phyloP scores from a whole-genome alignment of 35 echinoderm and acorn worm species.

The Patiria miniata region DNA sequence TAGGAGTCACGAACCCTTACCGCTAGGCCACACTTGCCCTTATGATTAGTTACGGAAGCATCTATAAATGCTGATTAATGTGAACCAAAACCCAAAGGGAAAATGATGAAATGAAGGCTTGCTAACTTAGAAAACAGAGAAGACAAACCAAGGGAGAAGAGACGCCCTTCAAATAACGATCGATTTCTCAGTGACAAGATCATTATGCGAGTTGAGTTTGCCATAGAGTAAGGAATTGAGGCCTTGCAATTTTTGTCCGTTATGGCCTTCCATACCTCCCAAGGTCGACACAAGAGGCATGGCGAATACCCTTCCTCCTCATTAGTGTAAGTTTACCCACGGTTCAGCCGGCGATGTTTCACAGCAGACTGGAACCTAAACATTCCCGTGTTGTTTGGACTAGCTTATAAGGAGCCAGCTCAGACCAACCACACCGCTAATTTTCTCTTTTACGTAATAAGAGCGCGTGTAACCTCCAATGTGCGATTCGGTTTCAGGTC shows the following conservation, averaged over 20 bases:
- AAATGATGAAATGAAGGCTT: no score
- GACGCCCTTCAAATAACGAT: no score
- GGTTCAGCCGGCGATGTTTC: conserved; percentile 4
- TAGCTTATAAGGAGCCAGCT: neutral
- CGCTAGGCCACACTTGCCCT: no score
- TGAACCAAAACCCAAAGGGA: no score
- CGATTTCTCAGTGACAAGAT: no score
- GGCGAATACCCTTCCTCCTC: neutral
- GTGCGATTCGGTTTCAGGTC: neutral
- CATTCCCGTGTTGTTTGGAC: conserved; percentile 26
- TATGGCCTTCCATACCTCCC: neutral
- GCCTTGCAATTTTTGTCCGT: neutral
- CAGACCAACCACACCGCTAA: neutral
- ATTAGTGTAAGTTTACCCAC: neutral
- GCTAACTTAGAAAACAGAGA: no score
- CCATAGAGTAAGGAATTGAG: no score
- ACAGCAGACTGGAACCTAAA: conserved; percentile 18
- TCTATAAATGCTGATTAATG: no score
- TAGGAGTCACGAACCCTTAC: no score
- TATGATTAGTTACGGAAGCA: no score
- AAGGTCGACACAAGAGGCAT: neutral
- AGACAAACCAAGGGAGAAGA: no score
- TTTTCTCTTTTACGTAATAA: neutral
- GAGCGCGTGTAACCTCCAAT: neutral
- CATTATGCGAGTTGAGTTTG: no score